Conservation (phyloP, 2,888 invertebrate species). For the Chrysolina oricalcia region DNA sequence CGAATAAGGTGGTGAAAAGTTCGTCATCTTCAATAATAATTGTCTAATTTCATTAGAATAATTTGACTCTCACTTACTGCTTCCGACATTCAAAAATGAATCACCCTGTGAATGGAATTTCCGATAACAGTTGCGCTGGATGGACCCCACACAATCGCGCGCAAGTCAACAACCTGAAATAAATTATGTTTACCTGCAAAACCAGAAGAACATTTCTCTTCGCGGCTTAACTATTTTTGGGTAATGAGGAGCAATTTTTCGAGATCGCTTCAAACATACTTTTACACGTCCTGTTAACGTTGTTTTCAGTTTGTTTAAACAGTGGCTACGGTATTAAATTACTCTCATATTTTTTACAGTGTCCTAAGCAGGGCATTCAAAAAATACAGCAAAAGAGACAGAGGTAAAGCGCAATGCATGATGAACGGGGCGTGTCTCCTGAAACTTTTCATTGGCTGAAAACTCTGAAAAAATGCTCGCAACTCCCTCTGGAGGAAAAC, state of each 20-base stretch:
- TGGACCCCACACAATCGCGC: conserved; percentile 2
- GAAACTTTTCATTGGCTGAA: conserved; percentile 71
- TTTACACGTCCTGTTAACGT: conserved; percentile 64
- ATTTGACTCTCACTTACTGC: neutral
- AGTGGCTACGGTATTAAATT: conserved; percentile 70
- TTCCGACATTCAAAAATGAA: neutral
- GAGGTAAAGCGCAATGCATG: conserved; percentile 65
- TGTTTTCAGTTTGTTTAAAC: conserved; percentile 70
- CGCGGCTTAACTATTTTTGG: conserved; percentile 59
- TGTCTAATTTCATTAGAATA: too few species aligned
- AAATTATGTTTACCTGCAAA: conserved; percentile 46
- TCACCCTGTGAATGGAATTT: conserved; percentile 7
- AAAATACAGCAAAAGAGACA: conserved; percentile 65
- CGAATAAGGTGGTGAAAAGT: too few species aligned
- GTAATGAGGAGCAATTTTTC: conserved; percentile 65
- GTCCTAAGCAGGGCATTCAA: conserved; percentile 67
- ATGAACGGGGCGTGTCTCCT: conserved; percentile 65
- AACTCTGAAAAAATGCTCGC: conserved; percentile 68
- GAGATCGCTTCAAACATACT: conserved; percentile 60
- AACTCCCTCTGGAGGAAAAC: conserved; percentile 67
- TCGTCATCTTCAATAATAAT: too few species aligned
- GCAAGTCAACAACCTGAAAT: conserved; percentile 33
- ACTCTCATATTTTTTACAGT: conserved; percentile 71
- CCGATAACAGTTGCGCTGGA: neutral
- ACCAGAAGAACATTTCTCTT: conserved; percentile 56